phyloP scores from a whole-genome alignment of 2,797 vertebrate species.

The Sternarchorhynchus goeldii region DNA sequence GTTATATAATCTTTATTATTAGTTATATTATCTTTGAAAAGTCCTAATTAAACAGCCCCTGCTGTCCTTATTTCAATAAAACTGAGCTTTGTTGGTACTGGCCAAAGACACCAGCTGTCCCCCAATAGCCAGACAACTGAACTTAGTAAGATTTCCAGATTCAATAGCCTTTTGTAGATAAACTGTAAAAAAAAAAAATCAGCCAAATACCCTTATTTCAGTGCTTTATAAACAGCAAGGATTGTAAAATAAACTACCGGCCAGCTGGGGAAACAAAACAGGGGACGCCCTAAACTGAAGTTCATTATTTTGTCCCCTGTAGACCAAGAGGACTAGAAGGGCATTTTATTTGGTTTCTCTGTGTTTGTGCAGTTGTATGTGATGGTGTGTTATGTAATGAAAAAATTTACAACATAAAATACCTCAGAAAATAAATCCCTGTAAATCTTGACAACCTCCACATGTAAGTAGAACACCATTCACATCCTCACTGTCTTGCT shows the following conservation, averaged over 20 bases:
- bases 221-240: constrained; percentile 81
- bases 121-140: constrained; percentile 46
- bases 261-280: constrained; percentile 57
- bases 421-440: constrained; percentile 79
- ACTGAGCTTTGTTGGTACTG: constrained; percentile 42
- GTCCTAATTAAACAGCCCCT: constrained; percentile 10
- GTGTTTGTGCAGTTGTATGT: constrained; percentile 62
- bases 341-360: constrained; percentile 60
- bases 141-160: constrained; percentile 49
- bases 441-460: constrained; percentile 73
- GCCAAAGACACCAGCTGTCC: constrained; percentile 44
- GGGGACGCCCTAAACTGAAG: constrained; percentile 48
- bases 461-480: constrained; percentile 59
- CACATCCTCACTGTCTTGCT: constrained; percentile 51
- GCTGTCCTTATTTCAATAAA: not conserved
- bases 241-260: constrained; percentile 70
- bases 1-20: not conserved
- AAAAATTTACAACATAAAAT: constrained; percentile 78
- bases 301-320: constrained; percentile 51
- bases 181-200: constrained; percentile 62
- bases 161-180: constrained; percentile 55
- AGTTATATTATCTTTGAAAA: constrained; percentile 17
- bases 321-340: constrained; percentile 45
- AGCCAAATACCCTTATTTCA: constrained; percentile 78
- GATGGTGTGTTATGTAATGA: constrained; percentile 68